Evolutionary conservation across 2,113 vertebrate genomes (phyloP), one percentile per base, ranked within the genome.

Genomic region (Lamprologus ornatipinnis): DNA sequence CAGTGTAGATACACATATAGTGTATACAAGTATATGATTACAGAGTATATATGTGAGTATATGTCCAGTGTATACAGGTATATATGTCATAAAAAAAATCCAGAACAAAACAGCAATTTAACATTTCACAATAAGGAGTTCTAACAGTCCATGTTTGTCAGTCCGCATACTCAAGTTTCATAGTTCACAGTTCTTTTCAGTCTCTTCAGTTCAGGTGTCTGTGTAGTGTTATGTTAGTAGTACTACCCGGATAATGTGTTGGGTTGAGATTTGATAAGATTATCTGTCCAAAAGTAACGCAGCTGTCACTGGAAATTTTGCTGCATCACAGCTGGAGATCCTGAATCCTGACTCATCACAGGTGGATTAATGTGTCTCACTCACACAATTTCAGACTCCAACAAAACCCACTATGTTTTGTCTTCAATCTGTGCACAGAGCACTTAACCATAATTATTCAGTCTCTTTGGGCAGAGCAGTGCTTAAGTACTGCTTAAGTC

Each of bases 201-300:
- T 53, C 51, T 53, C 51, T 53, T 53, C 51, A 53, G 51, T 53
- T 53, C 51, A 54, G 51, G 51, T 54, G n/a, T 12, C n/a, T 54
- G 51, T 21, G 9, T 54, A 21, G 51, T 54, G n/a, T 54, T 21
- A 54, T 21, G 10, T 54, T 54, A 54, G n/a, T 54, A 54, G n/a
- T 21, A 54, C 5, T 21, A 54, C 51, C 0, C 1, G 0, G 51
- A 10, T 21, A 21, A 21, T 54, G 51, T 54, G 9, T 54, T 54
- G n/a, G 0, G 3, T 54, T 54, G 51, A 54, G 51, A 54, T 54
- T 21, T 54, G n/a, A 54, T 21, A 54, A 54, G n/a, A 11, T 54
- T 54, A 12, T 54, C n/a, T 21, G n/a, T 54, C n/a, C 51, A 54
- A 21, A 54, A 21, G 51, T 54, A 54, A 11, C 0, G 5, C n/a